Evolutionary conservation across 2,797 vertebrate species (phyloP).

Genomic region (Mormyrus proboscirostris): DNA sequence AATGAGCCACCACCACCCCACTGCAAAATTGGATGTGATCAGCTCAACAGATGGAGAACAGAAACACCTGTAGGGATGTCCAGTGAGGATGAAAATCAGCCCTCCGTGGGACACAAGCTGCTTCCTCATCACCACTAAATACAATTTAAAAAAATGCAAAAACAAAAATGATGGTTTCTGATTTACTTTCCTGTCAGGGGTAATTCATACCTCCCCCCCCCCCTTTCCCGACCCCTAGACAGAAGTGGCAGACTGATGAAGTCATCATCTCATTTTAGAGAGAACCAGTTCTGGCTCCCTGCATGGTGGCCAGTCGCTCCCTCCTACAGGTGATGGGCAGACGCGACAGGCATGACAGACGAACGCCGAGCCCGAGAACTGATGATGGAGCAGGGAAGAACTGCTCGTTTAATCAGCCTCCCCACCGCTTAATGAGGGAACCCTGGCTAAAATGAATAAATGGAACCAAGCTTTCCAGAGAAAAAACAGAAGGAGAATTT

Average conservation of each 20-base stretch:
- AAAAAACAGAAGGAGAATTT: background rate
- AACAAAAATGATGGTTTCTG: background rate
- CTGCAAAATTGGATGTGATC: background rate
- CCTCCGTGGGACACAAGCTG: background rate
- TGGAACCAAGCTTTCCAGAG: background rate
- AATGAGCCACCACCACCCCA: background rate
- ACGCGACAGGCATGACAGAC: background rate
- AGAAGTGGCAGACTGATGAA: background rate
- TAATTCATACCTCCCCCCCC: too few species aligned
- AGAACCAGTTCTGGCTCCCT: background rate
- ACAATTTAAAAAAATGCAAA: background rate
- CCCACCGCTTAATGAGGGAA: slow-evolving; percentile 10
- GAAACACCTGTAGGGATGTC: background rate
- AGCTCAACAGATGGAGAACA: background rate
- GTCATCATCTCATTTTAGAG: background rate
- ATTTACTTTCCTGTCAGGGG: background rate
- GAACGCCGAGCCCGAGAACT: background rate
- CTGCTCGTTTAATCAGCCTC: background rate
- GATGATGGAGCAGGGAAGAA: background rate
- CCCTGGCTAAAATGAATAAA: background rate
- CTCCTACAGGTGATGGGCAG: background rate
- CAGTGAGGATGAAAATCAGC: background rate
- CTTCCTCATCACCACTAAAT: background rate
- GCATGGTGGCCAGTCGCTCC: background rate
- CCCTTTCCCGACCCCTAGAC: background rate